These are phyloP conservation scores for Dromas ardeola DNA, from an alignment of 2,113 vertebrate species.

Conservation along the genomic window DNA sequence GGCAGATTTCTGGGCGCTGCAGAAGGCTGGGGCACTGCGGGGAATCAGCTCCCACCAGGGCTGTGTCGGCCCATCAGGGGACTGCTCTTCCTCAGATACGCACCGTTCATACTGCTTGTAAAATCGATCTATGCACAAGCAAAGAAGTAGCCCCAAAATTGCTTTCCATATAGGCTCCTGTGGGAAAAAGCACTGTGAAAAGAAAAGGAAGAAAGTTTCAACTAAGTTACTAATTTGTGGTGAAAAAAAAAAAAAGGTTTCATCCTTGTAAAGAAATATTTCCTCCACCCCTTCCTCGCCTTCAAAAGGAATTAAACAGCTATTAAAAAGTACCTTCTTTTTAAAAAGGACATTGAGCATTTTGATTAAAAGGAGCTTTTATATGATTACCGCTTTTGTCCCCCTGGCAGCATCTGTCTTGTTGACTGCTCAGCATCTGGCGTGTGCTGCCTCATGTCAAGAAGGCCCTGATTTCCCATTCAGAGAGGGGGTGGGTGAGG, in stretches of 20 bases:
- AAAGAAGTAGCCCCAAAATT: neutral
- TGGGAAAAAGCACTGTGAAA: neutral
- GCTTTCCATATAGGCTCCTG: neutral
- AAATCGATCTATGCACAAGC: neutral
- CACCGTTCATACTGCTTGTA: accelerated
- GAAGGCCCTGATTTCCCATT: slow-evolving; percentile 53
- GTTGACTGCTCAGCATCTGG: slow-evolving; percentile 23
- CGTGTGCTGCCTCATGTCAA: neutral
- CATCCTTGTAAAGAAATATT: slow-evolving; percentile 20
- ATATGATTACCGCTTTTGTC: slow-evolving; percentile 62
- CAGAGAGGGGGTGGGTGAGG: neutral
- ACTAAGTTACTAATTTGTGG: neutral
- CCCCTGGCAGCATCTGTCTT: slow-evolving; percentile 35
- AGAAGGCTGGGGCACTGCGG: neutral
- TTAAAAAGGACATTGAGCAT: slow-evolving; percentile 39
- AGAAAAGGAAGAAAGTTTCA: neutral
- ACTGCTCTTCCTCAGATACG: neutral
- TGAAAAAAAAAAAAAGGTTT: neutral
- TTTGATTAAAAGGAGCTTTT: slow-evolving; percentile 58
- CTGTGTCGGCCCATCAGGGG: neutral
- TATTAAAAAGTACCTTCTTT: slow-evolving; percentile 46
- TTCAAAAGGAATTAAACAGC: slow-evolving; percentile 14
- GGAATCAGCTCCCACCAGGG: neutral
- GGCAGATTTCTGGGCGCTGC: neutral
- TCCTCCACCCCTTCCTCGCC: neutral